These are phyloP conservation scores for Cactoblastis cactorum DNA, from an alignment of 2,888 invertebrate species.

Conservation along the genomic window DNA sequence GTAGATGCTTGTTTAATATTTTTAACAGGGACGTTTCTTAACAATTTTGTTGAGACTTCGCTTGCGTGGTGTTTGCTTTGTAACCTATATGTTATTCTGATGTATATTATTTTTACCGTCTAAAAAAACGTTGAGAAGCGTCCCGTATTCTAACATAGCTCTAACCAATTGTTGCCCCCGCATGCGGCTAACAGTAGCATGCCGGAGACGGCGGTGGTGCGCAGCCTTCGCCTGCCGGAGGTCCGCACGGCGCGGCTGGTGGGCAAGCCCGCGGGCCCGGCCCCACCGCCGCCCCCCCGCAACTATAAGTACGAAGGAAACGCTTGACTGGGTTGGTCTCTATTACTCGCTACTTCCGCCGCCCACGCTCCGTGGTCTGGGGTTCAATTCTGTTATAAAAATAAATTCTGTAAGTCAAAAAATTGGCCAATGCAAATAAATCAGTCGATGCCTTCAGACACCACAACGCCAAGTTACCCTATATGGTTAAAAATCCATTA, in stretches of 20 bases:
- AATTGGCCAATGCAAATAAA: no score
- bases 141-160: conserved; percentile 2
- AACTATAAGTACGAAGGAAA: conserved; percentile 56
- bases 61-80: no score
- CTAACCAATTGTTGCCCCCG: conserved; percentile 31
- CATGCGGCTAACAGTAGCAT: conserved; percentile 58
- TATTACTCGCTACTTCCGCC: conserved; percentile 18
- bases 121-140: conserved; percentile 10
- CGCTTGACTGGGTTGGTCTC: conserved; percentile 53
- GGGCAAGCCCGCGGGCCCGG: conserved; percentile 35
- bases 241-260: conserved; percentile 58
- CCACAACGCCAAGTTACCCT: no score
- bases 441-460: no score
- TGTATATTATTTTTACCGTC: no score
- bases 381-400: no score
- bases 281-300: conserved; percentile 66
- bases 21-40: not conserved
- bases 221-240: conserved; percentile 56
- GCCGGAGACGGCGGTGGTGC: conserved; percentile 58
- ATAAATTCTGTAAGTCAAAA: no score
- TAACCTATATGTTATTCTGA: no score
- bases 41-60: no score
- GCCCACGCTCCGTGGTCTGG: no score
- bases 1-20: conserved; percentile 1
- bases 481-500: no score